Evolutionary conservation across 2,797 vertebrate species (phyloP).

Genomic region (Lepilemur ruficaudatus): DNA sequence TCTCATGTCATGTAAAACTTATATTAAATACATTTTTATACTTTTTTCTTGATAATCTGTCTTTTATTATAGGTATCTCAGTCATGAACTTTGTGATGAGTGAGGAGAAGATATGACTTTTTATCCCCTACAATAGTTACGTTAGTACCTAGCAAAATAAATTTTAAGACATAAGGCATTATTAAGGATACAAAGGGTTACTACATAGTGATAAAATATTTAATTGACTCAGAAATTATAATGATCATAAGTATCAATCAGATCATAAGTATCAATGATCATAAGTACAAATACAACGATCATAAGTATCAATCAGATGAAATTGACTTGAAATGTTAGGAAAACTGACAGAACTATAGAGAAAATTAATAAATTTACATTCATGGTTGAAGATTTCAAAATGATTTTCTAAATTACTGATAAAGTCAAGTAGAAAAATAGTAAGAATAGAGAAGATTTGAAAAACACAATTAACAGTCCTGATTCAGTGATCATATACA

Average conservation of each 20-base stretch:
- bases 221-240: not conserved
- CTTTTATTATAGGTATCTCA: not conserved
- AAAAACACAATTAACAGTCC: not conserved
- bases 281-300: no score
- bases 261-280: no score
- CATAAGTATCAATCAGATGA: not conserved
- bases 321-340: not conserved
- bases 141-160: not conserved
- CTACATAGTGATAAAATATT: not conserved
- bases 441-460: not conserved
- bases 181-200: not conserved
- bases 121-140: not conserved
- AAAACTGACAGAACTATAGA: not conserved
- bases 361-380: not conserved
- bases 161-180: not conserved
- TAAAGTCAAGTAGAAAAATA: not conserved
- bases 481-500: not conserved
- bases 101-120: not conserved
- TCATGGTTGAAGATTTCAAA: not conserved
- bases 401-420: not conserved
- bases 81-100: not conserved
- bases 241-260: not conserved
- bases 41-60: not conserved
- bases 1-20: not conserved
- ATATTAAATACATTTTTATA: not conserved